Evolutionary conservation across 2,113 vertebrate species (phyloP), one percentile per base, ranked within the genome.

Genomic region (Morphnarchus princeps): DNA sequence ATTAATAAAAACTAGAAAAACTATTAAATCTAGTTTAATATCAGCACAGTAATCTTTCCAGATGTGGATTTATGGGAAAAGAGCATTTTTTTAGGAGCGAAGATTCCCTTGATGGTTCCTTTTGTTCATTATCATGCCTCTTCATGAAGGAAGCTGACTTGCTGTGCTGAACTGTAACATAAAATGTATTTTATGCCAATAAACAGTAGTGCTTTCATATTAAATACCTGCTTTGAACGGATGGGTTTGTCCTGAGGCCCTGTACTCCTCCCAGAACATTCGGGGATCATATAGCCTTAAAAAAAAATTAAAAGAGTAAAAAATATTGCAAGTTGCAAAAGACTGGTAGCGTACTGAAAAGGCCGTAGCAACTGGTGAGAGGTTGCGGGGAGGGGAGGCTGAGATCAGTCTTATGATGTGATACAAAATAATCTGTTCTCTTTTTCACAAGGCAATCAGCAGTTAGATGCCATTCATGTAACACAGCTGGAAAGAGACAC

Each of bases 401-500:
- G 45, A 38, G 57, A 2, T 38, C 18, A 32, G 16, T 13, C 7
- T 80, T 16, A 32, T 1, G 32, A 4, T 42, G 49, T 11, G 58
- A 32, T 38, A 7, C 9, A 42, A 80, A 90, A 34, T 3, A 45
- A 88, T 57, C 36, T 49, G 34, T 47, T 21, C 50, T 73, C 61
- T 82, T 67, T 76, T 61, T 10, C 32, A 20, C 16, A 93, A 99
- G 99, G 95, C 93, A 98, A 98, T 94, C 98, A 99, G 74, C 99
- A 99, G 94, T 97, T 99, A 76, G 99, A 99, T 91, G 99, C 99
- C 45, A 99, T 99, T 94, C 99, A 99, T 0, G 99, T 99, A 36
- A 99, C 99, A 16, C 99, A 99, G 97, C 97, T 99, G 98, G 99
- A 99, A 95, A 99, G 99, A 96, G 99, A 99, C 98, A 99, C 99